Conservation (phyloP, 2,113 vertebrate species). For the Menura novaehollandiae region DNA sequence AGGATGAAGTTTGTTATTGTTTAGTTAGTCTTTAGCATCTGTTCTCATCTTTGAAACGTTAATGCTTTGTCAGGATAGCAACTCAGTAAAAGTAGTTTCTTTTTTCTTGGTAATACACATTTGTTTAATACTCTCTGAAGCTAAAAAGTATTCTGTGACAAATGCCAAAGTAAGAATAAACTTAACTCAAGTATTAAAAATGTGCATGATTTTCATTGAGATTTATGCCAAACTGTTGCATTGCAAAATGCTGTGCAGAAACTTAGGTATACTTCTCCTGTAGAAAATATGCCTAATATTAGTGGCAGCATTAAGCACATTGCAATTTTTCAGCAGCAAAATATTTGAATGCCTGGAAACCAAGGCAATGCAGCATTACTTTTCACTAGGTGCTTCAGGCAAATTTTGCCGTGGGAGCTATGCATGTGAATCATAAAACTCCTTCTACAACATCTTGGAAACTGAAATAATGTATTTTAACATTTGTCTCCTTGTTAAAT, state of each 20-base stretch:
- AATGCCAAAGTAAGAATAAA: background rate
- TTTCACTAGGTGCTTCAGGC: background rate
- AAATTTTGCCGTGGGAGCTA: background rate
- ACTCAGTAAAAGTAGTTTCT: background rate
- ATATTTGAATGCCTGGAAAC: background rate
- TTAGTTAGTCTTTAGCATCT: background rate
- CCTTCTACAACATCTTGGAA: slow-evolving; percentile 26
- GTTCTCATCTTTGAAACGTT: background rate
- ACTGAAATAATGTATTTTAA: slow-evolving; percentile 26
- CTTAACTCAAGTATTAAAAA: background rate
- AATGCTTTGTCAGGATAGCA: background rate
- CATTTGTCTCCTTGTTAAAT: slow-evolving; percentile 16
- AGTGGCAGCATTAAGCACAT: background rate
- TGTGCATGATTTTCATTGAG: background rate
- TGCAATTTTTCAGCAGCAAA: background rate
- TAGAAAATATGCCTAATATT: background rate
- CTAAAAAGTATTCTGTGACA: background rate
- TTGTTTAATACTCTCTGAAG: background rate
- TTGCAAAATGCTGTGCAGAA: background rate
- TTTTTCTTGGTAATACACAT: background rate
- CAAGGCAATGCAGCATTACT: background rate
- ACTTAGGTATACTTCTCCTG: background rate
- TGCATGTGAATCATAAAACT: background rate
- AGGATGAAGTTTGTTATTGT: background rate
- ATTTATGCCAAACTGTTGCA: background rate